Conservation (phyloP, 2,888 invertebrate species). For the Toxonevra muliebris region DNA sequence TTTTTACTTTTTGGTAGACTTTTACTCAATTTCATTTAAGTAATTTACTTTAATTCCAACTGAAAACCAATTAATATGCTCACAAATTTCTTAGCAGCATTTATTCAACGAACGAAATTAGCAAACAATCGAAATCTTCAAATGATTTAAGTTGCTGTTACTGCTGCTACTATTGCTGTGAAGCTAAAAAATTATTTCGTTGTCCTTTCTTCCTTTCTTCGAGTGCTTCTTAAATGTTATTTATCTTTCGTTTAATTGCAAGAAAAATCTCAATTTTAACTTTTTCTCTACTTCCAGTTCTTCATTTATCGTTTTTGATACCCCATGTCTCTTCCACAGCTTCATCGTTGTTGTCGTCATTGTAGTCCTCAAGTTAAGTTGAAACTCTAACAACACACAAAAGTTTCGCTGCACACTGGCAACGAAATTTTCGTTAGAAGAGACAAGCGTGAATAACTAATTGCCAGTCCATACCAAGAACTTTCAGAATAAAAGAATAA, state of each 20-base stretch:
- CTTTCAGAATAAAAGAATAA: too few relatives aligned
- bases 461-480: slow-evolving; percentile 47
- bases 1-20: too few relatives aligned
- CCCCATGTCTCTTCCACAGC: too few relatives aligned
- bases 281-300: too few relatives aligned
- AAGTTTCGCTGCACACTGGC: too few relatives aligned
- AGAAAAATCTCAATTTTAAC: slow-evolving; percentile 14
- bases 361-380: slow-evolving; percentile 16
- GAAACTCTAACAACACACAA: slow-evolving; percentile 6
- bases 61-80: too few relatives aligned
- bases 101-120: not conserved
- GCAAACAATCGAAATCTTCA: slow-evolving; percentile 21
- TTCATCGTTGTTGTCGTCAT: slow-evolving; percentile 15
- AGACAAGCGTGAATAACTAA: slow-evolving; percentile 60
- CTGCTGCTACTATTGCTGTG: slow-evolving; percentile 3
- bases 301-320: too few relatives aligned
- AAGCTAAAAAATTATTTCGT: too few relatives aligned
- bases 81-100: too few relatives aligned
- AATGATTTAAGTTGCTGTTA: slow-evolving; percentile 28
- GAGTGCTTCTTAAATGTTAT: slow-evolving; percentile 35
- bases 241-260: slow-evolving; percentile 44
- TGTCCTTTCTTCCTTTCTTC: not conserved
- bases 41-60: too few relatives aligned
- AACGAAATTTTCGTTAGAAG: slow-evolving; percentile 31
- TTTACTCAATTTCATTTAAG: too few relatives aligned